Evolutionary conservation across 2,888 invertebrate genomes (phyloP).

Genomic region (Mythimna impura): DNA sequence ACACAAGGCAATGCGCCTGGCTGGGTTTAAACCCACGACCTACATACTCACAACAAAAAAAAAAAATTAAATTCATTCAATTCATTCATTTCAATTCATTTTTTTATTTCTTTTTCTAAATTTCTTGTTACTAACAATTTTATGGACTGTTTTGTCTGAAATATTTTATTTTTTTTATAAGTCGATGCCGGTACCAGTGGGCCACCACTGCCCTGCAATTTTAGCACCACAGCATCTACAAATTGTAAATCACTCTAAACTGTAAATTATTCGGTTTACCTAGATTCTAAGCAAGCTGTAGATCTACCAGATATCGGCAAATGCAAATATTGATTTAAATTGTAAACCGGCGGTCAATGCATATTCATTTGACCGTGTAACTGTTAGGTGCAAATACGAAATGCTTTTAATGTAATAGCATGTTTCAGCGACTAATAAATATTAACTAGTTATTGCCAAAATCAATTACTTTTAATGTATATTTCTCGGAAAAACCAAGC

Average conservation of each 20-base stretch:
- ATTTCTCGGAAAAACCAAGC: neutral
- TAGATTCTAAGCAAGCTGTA: conserved; percentile 4
- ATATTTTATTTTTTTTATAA: too few species aligned
- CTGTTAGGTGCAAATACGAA: neutral
- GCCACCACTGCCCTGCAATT: too few species aligned
- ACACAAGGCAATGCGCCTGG: too few species aligned
- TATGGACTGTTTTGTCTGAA: too few species aligned
- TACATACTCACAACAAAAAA: too few species aligned
- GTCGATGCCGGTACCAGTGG: too few species aligned
- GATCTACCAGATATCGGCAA: conserved; percentile 21
- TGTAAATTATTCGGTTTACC: conserved; percentile 4
- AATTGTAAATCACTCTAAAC: neutral
- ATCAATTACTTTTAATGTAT: conserved; percentile 5
- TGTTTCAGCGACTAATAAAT: neutral
- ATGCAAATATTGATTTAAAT: conserved; percentile 67
- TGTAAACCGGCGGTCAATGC: conserved; percentile 56
- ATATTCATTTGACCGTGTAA: conserved; percentile 55
- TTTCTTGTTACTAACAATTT: too few species aligned
- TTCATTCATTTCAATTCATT: too few species aligned
- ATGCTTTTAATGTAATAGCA: conserved; percentile 2
- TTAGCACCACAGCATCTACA: too few species aligned
- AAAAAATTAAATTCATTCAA: too few species aligned
- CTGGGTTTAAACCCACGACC: too few species aligned
- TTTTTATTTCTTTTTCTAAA: too few species aligned
- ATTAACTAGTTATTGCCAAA: neutral